Percentiles rank a stretch among this genome's conserved stretches.
Conservation (phyloP, 2,888 invertebrate species). For the Andrena fulva region DNA sequence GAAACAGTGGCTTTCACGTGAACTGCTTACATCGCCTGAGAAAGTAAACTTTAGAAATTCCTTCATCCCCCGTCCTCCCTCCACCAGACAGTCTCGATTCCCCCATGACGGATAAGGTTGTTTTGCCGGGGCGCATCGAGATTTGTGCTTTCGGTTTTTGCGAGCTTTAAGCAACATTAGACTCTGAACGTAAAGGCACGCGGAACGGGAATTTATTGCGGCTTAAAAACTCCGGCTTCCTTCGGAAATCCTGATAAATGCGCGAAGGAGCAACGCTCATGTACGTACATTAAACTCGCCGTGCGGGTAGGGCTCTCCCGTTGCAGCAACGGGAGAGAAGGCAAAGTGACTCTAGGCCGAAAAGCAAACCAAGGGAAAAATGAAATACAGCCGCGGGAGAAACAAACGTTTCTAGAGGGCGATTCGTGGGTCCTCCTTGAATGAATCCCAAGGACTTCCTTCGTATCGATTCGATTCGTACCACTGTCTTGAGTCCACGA, state of each 20-base stretch:
- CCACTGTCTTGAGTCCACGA: background rate
- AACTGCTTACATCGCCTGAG: background rate
- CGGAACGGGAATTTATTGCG: constrained; percentile 82
- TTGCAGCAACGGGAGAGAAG: constrained; percentile 58
- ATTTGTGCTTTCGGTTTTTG: constrained; percentile 70
- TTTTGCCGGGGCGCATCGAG: constrained; percentile 50
- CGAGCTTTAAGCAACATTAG: constrained; percentile 80
- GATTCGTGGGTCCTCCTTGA: constrained; percentile 11
- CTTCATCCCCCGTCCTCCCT: background rate
- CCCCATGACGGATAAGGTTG: constrained; percentile 32
- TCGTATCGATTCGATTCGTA: background rate
- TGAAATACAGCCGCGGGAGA: constrained; percentile 69
- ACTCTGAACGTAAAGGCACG: constrained; percentile 72
- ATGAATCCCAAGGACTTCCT: constrained; percentile 16
- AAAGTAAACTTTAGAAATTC: background rate
- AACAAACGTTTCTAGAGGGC: constrained; percentile 64
- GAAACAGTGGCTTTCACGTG: background rate
- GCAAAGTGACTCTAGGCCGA: constrained; percentile 80
- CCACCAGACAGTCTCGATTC: background rate
- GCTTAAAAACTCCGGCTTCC: constrained; percentile 87
- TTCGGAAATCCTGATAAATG: constrained; percentile 90
- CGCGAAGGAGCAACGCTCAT: constrained; percentile 80
- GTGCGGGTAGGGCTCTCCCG: constrained; percentile 10
- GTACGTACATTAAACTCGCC: constrained; percentile 59
- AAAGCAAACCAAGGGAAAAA: constrained; percentile 79